Conservation (phyloP, 1,140 invertebrate species). For the Thaumatotibia leucotreta region DNA sequence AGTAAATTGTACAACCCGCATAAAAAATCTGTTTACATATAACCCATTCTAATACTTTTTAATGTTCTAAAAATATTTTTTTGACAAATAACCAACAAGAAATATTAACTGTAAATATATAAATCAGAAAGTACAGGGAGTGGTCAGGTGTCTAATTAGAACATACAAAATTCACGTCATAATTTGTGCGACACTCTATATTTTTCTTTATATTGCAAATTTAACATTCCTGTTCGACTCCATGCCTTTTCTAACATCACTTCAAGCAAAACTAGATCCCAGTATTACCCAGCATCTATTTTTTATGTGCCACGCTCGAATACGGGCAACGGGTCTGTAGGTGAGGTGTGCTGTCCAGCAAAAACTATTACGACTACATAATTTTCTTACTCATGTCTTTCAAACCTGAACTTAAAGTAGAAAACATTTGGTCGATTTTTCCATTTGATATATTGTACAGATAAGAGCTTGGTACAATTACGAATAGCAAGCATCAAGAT, state of each 20-base stretch:
- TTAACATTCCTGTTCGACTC: constrained; percentile 26
- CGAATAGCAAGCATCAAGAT: constrained; percentile 49
- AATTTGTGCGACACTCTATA: too few relatives aligned
- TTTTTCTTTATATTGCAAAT: too few relatives aligned
- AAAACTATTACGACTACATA: background rate
- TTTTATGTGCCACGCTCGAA: constrained; percentile 64
- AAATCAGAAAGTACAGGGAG: too few relatives aligned
- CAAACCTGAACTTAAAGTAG: background rate
- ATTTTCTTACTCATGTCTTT: background rate
- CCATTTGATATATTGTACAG: background rate
- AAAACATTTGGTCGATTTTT: background rate
- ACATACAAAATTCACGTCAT: too few relatives aligned
- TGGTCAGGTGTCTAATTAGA: too few relatives aligned
- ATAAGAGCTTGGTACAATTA: background rate
- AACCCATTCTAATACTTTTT: too few relatives aligned
- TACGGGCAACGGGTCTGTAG: constrained; percentile 74
- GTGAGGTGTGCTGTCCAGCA: constrained; percentile 35
- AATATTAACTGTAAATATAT: too few relatives aligned
- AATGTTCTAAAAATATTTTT: too few relatives aligned
- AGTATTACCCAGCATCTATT: constrained; percentile 64
- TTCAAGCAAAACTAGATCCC: constrained; percentile 49
- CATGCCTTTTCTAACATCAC: constrained; percentile 25
- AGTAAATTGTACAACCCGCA: too few relatives aligned
- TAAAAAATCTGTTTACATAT: too few relatives aligned
- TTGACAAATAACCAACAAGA: too few relatives aligned